Conservation (phyloP, 2,797 vertebrate species). For the Cyprinella venusta region DNA sequence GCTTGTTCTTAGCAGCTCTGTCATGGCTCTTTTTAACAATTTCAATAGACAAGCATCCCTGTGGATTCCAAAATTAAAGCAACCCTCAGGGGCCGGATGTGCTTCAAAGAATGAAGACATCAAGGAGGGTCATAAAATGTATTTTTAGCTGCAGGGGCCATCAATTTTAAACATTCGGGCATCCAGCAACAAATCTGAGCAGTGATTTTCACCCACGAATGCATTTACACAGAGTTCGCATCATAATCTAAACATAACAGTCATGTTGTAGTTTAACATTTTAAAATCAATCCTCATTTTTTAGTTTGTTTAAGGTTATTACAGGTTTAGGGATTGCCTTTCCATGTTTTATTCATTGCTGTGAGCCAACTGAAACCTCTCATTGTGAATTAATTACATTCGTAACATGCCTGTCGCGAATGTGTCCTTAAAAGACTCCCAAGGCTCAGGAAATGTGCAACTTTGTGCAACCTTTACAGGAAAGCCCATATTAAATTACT, state of each 20-base stretch:
- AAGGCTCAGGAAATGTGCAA: constrained; percentile 1
- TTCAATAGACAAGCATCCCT: constrained; percentile 23
- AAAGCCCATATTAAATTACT: background rate
- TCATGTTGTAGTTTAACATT: background rate
- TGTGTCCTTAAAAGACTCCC: constrained; percentile 28
- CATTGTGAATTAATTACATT: constrained; percentile 53
- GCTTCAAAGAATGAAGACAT: constrained; percentile 31
- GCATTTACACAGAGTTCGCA: background rate
- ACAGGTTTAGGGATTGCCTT: constrained; percentile 11
- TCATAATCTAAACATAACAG: background rate
- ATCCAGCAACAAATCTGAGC: background rate
- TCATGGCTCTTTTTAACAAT: constrained; percentile 4
- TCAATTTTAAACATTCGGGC: constrained; percentile 29
- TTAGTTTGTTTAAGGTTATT: constrained; percentile 23
- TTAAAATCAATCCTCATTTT: background rate
- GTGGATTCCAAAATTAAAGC: constrained; percentile 24
- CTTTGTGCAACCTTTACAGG: background rate
- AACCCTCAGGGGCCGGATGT: constrained; percentile 15
- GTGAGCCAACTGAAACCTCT: constrained; percentile 47
- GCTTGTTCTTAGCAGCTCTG: background rate
- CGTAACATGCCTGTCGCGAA: constrained; percentile 25
- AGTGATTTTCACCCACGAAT: constrained; percentile 1
- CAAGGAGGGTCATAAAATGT: constrained; percentile 26
- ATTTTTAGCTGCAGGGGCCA: constrained; percentile 19
- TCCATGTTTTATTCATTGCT: constrained; percentile 41